Conservation (phyloP, 2,113 vertebrate species). For the Epinephelus cyanopodus region DNA sequence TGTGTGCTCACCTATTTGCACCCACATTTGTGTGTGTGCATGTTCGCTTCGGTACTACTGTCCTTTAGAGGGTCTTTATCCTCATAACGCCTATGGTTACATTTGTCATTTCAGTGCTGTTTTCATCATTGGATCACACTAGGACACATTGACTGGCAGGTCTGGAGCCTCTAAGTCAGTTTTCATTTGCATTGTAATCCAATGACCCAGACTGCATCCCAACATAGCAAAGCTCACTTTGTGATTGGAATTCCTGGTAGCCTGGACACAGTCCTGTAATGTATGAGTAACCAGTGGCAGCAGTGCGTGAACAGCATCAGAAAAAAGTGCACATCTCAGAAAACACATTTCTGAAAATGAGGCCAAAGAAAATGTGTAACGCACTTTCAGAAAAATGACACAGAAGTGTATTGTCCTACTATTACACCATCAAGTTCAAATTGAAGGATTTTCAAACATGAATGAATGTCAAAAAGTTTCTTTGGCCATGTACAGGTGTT, state of each 20-base stretch:
- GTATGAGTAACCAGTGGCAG: constrained; percentile 22
- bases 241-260: constrained; percentile 16
- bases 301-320: neutral
- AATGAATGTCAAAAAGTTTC: neutral
- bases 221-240: constrained; percentile 40
- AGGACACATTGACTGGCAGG: constrained; percentile 62
- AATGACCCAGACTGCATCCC: constrained; percentile 48
- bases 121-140: constrained; percentile 54
- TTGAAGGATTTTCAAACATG: neutral
- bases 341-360: neutral
- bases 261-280: constrained; percentile 6
- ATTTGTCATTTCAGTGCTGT: constrained; percentile 63
- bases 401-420: neutral
- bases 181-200: constrained; percentile 71
- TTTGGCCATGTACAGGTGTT: neutral
- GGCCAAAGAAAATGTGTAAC: neutral
- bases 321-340: neutral
- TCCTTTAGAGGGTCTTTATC: constrained; percentile 65
- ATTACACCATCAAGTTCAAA: neutral
- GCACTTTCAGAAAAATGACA: neutral
- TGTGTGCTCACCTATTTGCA: constrained; percentile 31
- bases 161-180: constrained; percentile 58
- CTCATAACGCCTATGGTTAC: constrained; percentile 54
- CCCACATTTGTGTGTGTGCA: constrained; percentile 15
- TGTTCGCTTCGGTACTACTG: constrained; percentile 40